Evolutionary conservation across 2,113 vertebrate genomes (phyloP).

Genomic region (Isurus oxyrinchus): DNA sequence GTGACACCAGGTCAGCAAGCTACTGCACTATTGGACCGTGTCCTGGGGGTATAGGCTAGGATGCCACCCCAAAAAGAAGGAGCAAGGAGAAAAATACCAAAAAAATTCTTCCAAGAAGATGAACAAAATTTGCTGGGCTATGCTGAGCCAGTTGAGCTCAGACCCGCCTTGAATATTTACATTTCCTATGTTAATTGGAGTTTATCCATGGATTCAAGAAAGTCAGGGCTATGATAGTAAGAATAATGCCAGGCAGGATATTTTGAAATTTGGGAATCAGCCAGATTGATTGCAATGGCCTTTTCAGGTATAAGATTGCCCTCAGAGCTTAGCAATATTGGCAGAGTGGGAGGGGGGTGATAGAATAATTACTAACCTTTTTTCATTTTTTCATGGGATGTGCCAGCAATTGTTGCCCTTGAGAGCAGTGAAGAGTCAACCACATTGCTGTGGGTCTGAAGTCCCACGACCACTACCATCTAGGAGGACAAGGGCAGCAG

Average conservation of each 20-base stretch:
- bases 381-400: too few relatives aligned
- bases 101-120: not conserved
- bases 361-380: too few relatives aligned
- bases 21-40: not conserved
- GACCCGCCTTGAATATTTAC: not conserved
- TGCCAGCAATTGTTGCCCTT: too few relatives aligned
- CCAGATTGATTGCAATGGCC: not conserved
- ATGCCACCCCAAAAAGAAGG: not conserved
- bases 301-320: not conserved
- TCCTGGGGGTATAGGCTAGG: not conserved
- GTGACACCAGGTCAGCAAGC: not conserved
- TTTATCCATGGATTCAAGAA: not conserved
- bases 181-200: not conserved
- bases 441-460: too few relatives aligned
- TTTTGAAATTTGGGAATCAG: not conserved
- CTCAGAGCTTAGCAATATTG: not conserved
- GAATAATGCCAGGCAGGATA: not conserved
- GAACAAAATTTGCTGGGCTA: not conserved
- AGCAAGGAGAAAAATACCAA: not conserved
- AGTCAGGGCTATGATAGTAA: not conserved
- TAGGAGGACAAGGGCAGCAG: too few relatives aligned
- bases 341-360: too few relatives aligned
- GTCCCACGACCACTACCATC: too few relatives aligned
- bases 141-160: not conserved
- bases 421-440: too few relatives aligned